Conservation (phyloP, 2,888 invertebrate genomes). For the Acanthoscelides obtectus region DNA sequence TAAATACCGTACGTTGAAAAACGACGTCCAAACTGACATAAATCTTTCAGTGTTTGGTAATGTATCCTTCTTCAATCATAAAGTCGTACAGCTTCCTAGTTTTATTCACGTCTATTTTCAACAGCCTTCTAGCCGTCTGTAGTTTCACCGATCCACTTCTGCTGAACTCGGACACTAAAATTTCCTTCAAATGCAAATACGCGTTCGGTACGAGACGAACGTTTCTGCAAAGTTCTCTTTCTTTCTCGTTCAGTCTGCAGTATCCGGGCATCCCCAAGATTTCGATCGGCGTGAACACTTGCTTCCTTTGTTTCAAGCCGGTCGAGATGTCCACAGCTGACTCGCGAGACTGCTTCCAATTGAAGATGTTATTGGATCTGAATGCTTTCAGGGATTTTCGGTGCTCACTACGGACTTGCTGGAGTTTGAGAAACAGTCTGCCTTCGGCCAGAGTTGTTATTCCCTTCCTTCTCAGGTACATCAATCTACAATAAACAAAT, state of each 20-base stretch:
- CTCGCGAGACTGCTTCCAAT: constrained; percentile 33
- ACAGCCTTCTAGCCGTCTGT: constrained; percentile 74
- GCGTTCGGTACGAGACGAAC: constrained; percentile 71
- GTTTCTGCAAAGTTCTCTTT: constrained; percentile 72
- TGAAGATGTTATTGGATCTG: constrained; percentile 36
- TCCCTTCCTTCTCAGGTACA: constrained; percentile 66
- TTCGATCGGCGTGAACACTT: constrained; percentile 56
- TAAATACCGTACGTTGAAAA: no score
- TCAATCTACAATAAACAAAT: constrained; percentile 48
- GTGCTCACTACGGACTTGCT: constrained; percentile 55
- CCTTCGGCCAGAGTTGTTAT: constrained; percentile 62
- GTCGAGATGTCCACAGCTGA: constrained; percentile 16
- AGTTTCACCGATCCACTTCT: constrained; percentile 71
- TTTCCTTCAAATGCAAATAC: constrained; percentile 72
- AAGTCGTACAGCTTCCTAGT: constrained; percentile 84
- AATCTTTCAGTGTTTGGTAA: constrained; percentile 52
- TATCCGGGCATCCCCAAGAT: constrained; percentile 74
- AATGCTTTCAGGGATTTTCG: constrained; percentile 50
- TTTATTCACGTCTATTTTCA: constrained; percentile 92
- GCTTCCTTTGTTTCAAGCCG: constrained; percentile 34
- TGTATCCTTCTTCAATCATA: constrained; percentile 66
- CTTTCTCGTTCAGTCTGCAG: constrained; percentile 63
- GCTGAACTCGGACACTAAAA: constrained; percentile 69
- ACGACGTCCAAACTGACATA: no score
- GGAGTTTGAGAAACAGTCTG: constrained; percentile 61